Conservation (phyloP, 2,113 vertebrate species). For the Stercorarius parasiticus region DNA sequence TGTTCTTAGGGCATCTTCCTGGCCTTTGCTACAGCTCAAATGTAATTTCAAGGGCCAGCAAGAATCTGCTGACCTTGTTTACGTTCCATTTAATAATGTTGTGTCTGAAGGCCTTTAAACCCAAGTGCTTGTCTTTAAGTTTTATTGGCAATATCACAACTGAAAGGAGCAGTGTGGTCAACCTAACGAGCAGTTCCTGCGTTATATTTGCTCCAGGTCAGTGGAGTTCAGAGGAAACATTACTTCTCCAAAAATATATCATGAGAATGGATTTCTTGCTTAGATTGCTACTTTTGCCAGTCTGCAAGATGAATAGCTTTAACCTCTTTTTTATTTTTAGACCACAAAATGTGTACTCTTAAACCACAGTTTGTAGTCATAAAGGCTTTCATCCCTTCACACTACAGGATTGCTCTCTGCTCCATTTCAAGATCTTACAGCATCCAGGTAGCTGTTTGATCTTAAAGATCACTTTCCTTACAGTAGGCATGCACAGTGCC, state of each 20-base stretch:
- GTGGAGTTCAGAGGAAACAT: slow-evolving; percentile 30
- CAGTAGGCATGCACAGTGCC: not conserved
- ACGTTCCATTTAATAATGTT: slow-evolving; percentile 30
- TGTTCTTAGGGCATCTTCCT: not conserved
- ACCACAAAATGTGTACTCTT: not conserved
- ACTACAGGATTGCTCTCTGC: not conserved
- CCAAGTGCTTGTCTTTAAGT: slow-evolving; percentile 38
- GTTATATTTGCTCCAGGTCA: slow-evolving; percentile 23
- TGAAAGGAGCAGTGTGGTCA: slow-evolving; percentile 16
- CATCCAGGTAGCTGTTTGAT: not conserved
- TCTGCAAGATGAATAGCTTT: slow-evolving; percentile 24
- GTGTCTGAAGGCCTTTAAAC: slow-evolving; percentile 38
- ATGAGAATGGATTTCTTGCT: slow-evolving; percentile 13
- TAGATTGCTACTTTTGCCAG: not conserved
- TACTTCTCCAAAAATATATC: slow-evolving; percentile 11
- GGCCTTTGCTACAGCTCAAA: not conserved
- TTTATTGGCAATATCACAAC: slow-evolving; percentile 57
- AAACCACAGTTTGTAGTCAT: not conserved
- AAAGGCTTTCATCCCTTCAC: slow-evolving; percentile 21
- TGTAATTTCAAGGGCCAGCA: slow-evolving; percentile 24
- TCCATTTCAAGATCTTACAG: not conserved
- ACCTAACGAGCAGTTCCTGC: not conserved
- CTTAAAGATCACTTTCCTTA: not conserved
- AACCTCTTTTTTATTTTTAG: slow-evolving; percentile 34
- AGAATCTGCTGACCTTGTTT: slow-evolving; percentile 46